These are phyloP conservation scores for Motacilla tschutschensis DNA, from an alignment of 2,113 vertebrate species.

Conservation along the genomic window DNA sequence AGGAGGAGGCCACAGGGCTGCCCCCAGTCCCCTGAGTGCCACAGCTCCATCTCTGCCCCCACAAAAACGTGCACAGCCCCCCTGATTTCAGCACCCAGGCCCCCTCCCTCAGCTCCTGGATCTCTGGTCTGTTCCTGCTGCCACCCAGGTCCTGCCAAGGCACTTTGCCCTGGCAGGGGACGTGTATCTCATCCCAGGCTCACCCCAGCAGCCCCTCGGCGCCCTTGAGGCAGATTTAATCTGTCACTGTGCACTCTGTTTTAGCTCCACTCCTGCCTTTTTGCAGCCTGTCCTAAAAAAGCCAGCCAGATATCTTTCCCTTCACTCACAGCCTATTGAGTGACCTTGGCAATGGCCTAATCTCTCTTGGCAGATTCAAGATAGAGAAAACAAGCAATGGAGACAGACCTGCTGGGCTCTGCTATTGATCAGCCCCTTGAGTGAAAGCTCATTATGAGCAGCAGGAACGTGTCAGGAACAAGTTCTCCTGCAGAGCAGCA, in stretches of 20 bases:
- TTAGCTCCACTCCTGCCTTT: conserved; percentile 22
- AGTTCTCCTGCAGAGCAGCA: conserved; percentile 33
- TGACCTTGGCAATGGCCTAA: conserved; percentile 77
- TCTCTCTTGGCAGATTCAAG: conserved; percentile 77
- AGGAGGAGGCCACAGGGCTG: neutral
- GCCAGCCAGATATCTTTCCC: conserved; percentile 47
- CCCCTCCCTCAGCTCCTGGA: neutral
- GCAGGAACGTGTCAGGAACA: conserved; percentile 39
- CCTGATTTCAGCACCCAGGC: accelerated
- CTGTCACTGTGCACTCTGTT: conserved; percentile 15
- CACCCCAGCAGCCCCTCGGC: neutral
- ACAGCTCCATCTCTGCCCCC: neutral
- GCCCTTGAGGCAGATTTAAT: conserved; percentile 60
- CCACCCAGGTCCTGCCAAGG: accelerated
- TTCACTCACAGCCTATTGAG: conserved; percentile 56
- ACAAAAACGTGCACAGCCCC: accelerated
- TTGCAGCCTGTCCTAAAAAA: conserved; percentile 48
- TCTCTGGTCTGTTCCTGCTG: neutral
- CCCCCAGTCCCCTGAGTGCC: accelerated
- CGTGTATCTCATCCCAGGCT: neutral
- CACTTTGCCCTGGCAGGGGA: neutral
- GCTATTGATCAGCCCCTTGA: conserved; percentile 76
- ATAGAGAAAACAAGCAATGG: conserved; percentile 75
- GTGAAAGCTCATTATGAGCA: conserved; percentile 74
- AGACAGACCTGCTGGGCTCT: conserved; percentile 71